Conservation (phyloP, 1,140 invertebrate genomes). For the Platyscapa corneri region DNA sequence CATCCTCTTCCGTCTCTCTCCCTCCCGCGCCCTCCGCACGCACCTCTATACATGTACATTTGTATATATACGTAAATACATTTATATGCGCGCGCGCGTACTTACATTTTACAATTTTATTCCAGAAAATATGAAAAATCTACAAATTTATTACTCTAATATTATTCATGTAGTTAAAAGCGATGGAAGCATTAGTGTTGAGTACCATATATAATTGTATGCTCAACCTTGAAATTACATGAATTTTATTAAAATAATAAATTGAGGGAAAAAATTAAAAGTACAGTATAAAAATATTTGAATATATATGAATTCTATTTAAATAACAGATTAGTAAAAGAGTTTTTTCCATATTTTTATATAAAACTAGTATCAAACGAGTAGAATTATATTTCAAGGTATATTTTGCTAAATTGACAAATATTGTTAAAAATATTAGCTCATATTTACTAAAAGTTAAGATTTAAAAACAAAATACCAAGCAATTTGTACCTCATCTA, state of each 20-base stretch:
- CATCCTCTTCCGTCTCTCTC: too few relatives aligned
- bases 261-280: not conserved
- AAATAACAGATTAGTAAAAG: not conserved
- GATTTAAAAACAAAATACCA: not conserved
- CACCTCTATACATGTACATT: too few relatives aligned
- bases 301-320: not conserved
- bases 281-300: not conserved
- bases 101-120: not conserved
- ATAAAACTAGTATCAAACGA: not conserved
- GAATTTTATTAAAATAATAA: conserved; percentile 1
- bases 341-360: not conserved
- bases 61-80: too few relatives aligned
- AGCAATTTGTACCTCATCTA: not conserved
- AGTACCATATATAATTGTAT: not conserved
- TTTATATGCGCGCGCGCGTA: too few relatives aligned
- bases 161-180: not conserved
- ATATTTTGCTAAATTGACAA: not conserved
- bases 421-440: not conserved
- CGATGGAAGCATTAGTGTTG: not conserved
- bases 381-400: not conserved
- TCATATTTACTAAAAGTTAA: not conserved
- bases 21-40: too few relatives aligned
- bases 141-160: not conserved
- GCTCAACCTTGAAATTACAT: not conserved
- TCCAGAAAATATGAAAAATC: not conserved